Evolutionary conservation across 2,888 invertebrate species (phyloP).

Genomic region (Synanthedon vespiformis): DNA sequence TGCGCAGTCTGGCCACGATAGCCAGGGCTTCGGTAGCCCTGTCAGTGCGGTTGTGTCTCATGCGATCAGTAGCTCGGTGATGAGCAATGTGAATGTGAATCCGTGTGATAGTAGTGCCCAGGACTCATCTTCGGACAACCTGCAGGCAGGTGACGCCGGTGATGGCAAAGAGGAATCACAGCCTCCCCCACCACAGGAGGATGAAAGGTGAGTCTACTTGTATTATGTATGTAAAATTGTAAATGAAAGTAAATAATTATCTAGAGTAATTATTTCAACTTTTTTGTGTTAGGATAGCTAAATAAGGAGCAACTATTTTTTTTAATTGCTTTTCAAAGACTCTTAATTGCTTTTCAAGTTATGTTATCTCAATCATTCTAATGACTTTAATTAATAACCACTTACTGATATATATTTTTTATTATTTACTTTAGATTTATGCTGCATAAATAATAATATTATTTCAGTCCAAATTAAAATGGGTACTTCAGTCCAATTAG

Average conservation of each 20-base stretch:
- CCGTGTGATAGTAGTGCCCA: conserved; percentile 59
- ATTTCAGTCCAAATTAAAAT: no score
- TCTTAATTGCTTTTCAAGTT: neutral
- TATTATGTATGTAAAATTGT: neutral
- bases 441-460: no score
- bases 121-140: conserved; percentile 37
- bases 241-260: neutral
- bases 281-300: neutral
- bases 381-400: neutral
- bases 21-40: conserved; percentile 65
- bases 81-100: conserved; percentile 62
- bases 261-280: neutral
- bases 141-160: conserved; percentile 47
- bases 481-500: no score
- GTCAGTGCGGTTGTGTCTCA: conserved; percentile 65
- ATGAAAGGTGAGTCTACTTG: conserved; percentile 55
- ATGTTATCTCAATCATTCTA: neutral
- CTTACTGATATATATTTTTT: no score
- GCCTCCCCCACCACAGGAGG: conserved; percentile 44
- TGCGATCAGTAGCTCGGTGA: conserved; percentile 53
- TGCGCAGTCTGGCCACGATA: conserved; percentile 48
- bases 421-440: no score
- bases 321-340: neutral
- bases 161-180: conserved; percentile 61
- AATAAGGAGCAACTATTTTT: neutral